A percentile compares a stretch with the other conserved stretches of the same genome.
phyloP scores from a whole-genome alignment of 2,797 vertebrate species.

The Gastrophryne carolinensis region DNA sequence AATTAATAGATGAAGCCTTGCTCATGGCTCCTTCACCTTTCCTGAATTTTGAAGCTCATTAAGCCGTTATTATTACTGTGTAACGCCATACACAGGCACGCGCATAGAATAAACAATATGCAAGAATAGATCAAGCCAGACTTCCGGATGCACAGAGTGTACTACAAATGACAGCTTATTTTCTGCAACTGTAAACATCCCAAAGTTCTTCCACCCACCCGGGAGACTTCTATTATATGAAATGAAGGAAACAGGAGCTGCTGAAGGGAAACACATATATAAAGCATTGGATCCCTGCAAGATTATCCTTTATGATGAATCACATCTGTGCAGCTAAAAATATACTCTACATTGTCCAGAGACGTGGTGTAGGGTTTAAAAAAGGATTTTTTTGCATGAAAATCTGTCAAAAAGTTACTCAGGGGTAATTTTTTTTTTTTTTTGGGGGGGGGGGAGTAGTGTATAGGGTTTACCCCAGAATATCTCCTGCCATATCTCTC shows the following conservation, averaged over 20 bases:
- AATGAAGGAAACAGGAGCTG: conserved; percentile 8
- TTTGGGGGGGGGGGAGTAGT: too few relatives aligned
- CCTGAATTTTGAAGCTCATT: background rate
- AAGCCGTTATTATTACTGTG: background rate
- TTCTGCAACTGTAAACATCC: background rate
- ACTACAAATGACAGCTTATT: conserved; percentile 4
- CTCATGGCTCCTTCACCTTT: too few relatives aligned
- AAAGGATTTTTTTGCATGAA: too few relatives aligned
- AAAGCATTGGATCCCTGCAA: background rate
- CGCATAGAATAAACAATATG: background rate
- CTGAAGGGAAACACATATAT: background rate
- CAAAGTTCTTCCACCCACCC: background rate
- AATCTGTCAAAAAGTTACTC: too few relatives aligned
- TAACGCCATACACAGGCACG: background rate
- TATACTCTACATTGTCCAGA: too few relatives aligned
- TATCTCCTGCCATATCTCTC: too few relatives aligned
- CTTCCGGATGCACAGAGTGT: background rate
- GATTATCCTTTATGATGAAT: too few relatives aligned
- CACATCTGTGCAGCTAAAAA: too few relatives aligned
- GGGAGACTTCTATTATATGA: background rate
- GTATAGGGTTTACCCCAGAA: too few relatives aligned
- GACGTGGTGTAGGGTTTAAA: too few relatives aligned
- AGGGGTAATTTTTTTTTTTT: too few relatives aligned
- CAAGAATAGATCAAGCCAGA: conserved; percentile 1
- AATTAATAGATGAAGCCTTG: too few relatives aligned